Base-by-base conservation (phyloP, 2,113 vertebrate genomes). In the Furnarius figulus region DNA sequence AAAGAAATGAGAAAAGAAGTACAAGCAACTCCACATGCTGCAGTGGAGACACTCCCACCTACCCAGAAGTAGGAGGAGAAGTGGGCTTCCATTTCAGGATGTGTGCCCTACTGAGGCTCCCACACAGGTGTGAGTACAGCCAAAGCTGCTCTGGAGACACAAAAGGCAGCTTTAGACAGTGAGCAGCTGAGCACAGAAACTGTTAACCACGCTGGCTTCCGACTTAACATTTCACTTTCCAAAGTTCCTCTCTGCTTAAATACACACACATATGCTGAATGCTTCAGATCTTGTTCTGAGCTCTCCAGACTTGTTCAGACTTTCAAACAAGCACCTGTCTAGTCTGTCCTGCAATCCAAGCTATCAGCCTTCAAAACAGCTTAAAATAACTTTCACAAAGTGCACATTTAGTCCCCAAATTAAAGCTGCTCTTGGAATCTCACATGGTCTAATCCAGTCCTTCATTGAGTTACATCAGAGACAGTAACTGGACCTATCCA, bases 151-250 rank as follows among this genome's bases (percentile, higher is more conserved):
- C 89, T 47, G 19, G 30, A 35, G 65, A 58, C 66, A 77, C 78
- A 49, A 70, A 80, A 56, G 20, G 53, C 90, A 91, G 90, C 72
- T 65, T 74, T 35, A 81, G 81, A 56, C 50, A 81, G 71, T 6
- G 49, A 52, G 33, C 37, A 90, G 73, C 78, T 88, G 87, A 92
- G 89, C 83, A 94, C 0, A 4, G 89, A 93, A 92, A 96, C 73
- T 78, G 46, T 92, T 35, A 96, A 96, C 95, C 97, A 97, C 93
- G 95, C 96, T 97, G 97, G 97, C 77, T 97, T 97, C 96, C 91
- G 3, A 92, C 79, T 82, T 92, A 73, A 90, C 88, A 94, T 71
- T 71, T 80, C 78, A 56, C 37, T 81, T 90, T 46, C 73, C 39
- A 8, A 59, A 85, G 65, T 27, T 70, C 56, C 83, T 87, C 85